Percentiles rank a stretch among this genome's conserved stretches.
Conservation (phyloP, 64 coral and sea anemone genomes). For the Pachyseris speciosa region DNA sequence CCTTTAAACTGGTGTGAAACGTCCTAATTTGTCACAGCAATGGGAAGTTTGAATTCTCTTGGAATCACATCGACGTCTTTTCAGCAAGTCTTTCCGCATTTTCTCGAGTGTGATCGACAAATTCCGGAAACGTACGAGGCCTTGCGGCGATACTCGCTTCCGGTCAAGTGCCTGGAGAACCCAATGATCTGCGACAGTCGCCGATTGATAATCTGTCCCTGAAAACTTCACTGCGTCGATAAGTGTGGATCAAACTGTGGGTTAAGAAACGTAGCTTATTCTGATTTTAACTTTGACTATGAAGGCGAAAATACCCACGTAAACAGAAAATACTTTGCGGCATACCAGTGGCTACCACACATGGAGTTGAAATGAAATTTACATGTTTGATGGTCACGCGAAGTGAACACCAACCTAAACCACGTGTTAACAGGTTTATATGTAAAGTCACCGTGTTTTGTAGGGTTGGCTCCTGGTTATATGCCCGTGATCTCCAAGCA, state of each 20-base stretch:
- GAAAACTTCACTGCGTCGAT: background rate
- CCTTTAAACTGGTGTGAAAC: too few species aligned
- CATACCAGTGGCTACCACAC: background rate
- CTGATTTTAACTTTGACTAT: background rate
- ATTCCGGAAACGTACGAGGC: constrained; percentile 7
- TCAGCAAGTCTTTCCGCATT: constrained; percentile 1
- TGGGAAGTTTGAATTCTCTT: background rate
- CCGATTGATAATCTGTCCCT: background rate
- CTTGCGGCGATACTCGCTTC: background rate
- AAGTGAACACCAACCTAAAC: background rate
- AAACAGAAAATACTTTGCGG: background rate
- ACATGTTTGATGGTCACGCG: background rate
- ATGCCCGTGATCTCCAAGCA: background rate
- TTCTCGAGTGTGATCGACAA: background rate
- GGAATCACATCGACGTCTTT: background rate
- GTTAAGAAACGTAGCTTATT: background rate
- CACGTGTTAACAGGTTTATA: background rate
- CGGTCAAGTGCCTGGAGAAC: background rate
- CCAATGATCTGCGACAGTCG: background rate
- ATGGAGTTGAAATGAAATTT: background rate
- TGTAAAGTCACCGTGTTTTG: background rate
- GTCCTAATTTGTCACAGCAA: background rate
- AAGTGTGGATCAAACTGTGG: background rate
- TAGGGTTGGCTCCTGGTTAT: background rate
- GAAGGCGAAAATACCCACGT: background rate